A percentile compares a stretch with the other conserved stretches of the same genome.
phyloP scores from a whole-genome alignment of 2,797 vertebrate species.

The Cirrhinus mrigala region DNA sequence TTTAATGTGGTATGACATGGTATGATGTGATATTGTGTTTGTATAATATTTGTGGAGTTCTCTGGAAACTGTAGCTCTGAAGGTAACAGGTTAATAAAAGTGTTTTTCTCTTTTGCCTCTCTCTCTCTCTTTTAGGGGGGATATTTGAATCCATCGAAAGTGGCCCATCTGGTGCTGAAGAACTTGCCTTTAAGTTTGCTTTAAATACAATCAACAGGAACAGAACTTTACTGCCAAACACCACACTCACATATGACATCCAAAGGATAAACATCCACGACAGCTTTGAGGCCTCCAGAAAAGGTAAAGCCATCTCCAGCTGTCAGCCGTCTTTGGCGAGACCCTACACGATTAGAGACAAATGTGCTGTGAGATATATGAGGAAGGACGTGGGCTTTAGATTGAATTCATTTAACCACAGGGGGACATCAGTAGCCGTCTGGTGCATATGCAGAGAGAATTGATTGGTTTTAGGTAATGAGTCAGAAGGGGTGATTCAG shows the following conservation, averaged over 20 bases:
- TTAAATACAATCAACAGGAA: constrained; percentile 99
- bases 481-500: constrained; percentile 73
- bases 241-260: constrained; percentile 97
- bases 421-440: constrained; percentile 65
- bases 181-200: constrained; percentile 99
- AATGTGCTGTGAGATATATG: not conserved
- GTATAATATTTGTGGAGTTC: not conserved
- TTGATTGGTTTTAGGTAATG: constrained; percentile 78
- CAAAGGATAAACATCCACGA: constrained; percentile 99
- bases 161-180: constrained; percentile 96
- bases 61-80: not conserved
- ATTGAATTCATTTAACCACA: constrained; percentile 70
- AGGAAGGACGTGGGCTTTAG: constrained; percentile 55
- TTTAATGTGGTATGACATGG: no score
- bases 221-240: constrained; percentile 97
- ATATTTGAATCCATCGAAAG: constrained; percentile 99
- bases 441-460: constrained; percentile 71
- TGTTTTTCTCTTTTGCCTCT: constrained; percentile 5
- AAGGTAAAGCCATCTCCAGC: constrained; percentile 82
- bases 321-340: not conserved
- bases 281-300: constrained; percentile 98
- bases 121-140: constrained; percentile 81
- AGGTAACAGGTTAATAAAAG: not conserved
- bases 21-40: no score
- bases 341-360: not conserved